Evolutionary conservation across 2,797 vertebrate genomes (phyloP).

Genomic region (Cebuella pygmaea): DNA sequence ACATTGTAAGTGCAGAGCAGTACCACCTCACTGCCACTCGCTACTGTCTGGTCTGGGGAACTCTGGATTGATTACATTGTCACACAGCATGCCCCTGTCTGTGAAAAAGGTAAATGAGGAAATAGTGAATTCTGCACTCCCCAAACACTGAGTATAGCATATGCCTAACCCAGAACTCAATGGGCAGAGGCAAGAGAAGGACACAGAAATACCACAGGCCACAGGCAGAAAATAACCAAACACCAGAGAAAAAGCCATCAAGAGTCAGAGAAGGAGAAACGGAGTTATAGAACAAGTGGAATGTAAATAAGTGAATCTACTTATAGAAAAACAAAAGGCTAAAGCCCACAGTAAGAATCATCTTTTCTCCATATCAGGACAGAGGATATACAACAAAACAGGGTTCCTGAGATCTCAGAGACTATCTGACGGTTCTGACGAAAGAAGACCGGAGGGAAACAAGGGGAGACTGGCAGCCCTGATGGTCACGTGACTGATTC

Average conservation of each 20-base stretch:
- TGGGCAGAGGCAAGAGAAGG: background rate
- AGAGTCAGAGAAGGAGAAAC: background rate
- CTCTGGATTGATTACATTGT: conserved; percentile 42
- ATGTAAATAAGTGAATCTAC: background rate
- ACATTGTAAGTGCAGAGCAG: background rate
- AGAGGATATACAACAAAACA: background rate
- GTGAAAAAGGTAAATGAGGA: conserved; percentile 37
- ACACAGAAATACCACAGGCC: background rate
- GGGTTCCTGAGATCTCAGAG: background rate
- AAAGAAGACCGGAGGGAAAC: background rate
- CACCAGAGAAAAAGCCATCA: background rate
- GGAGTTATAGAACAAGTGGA: background rate
- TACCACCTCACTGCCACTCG: background rate
- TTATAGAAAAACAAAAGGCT: conserved; percentile 62
- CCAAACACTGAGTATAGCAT: background rate
- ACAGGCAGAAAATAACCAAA: background rate
- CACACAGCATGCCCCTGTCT: conserved; percentile 5
- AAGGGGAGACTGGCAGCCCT: background rate
- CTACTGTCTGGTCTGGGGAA: background rate
- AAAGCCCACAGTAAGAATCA: background rate
- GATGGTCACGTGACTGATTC: background rate
- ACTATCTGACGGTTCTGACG: background rate
- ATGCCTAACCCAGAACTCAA: background rate
- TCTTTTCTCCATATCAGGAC: background rate
- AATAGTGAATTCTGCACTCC: background rate